These are phyloP conservation scores for Lontra canadensis DNA, from an alignment of 2,113 vertebrate species.

Conservation along the genomic window DNA sequence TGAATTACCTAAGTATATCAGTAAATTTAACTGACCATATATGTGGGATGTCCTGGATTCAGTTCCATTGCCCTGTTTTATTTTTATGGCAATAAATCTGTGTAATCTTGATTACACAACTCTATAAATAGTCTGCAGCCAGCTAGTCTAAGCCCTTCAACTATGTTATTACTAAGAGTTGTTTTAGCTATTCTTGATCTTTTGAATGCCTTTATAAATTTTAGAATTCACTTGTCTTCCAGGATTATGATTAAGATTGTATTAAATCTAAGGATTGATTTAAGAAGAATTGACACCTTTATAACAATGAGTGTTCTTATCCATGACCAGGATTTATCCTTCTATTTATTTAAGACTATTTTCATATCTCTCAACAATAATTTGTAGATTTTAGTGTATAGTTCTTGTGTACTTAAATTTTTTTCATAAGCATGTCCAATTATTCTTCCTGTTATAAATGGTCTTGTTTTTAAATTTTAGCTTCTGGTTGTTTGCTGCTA, in stretches of 20 bases:
- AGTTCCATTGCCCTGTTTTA: not conserved
- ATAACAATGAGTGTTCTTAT: not conserved
- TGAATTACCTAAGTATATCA: not conserved
- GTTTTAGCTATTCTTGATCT: not conserved
- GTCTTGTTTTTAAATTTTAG: not conserved
- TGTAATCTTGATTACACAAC: not conserved
- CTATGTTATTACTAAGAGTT: not conserved
- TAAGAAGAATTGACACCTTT: not conserved
- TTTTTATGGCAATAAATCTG: not conserved
- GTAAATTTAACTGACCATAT: accelerated
- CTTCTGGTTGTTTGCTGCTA: not conserved
- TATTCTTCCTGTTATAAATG: not conserved
- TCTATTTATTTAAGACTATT: not conserved
- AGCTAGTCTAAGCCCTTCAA: not conserved
- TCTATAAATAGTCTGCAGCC: not conserved
- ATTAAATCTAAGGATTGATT: not conserved
- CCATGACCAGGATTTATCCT: not conserved
- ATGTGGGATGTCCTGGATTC: not conserved
- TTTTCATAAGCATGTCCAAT: not conserved
- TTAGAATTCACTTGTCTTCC: not conserved
- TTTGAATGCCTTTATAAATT: not conserved
- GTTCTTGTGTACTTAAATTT: not conserved
- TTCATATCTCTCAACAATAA: not conserved
- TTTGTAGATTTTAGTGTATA: not conserved
- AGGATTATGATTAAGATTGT: not conserved